A percentile compares a stretch with the other conserved stretches of the same genome.
These are phyloP conservation scores for Hedya salicella DNA, from an alignment of 2,888 invertebrate species.

Conservation along the genomic window DNA sequence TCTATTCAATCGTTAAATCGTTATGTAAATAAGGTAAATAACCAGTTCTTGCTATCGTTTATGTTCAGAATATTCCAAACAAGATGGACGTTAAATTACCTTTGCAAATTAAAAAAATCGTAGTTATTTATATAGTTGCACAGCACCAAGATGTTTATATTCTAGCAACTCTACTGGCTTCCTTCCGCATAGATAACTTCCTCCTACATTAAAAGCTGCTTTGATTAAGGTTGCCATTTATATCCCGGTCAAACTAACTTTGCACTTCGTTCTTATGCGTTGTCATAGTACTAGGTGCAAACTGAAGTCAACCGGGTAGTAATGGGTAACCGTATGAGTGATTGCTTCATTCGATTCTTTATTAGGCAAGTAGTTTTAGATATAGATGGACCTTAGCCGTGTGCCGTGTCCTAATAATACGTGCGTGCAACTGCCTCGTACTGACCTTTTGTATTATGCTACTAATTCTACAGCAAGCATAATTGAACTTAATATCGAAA, in stretches of 20 bases:
- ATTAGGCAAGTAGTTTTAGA: conserved; percentile 29
- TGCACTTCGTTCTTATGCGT: neutral
- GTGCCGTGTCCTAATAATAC: conserved; percentile 38
- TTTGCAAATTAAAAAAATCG: neutral
- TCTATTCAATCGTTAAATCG: conserved; percentile 1
- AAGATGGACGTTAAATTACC: too few species aligned
- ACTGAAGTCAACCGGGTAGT: too few species aligned
- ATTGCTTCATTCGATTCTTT: conserved; percentile 15
- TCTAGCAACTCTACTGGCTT: conserved; percentile 1
- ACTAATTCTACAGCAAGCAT: conserved; percentile 12
- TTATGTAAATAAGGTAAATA: conserved; percentile 4
- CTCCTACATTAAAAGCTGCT: conserved; percentile 7
- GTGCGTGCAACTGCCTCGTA: conserved; percentile 35
- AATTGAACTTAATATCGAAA: conserved; percentile 18
- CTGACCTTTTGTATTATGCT: conserved; percentile 30
- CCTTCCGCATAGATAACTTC: conserved; percentile 35
- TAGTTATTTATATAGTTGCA: neutral
- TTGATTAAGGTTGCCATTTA: conserved; percentile 2
- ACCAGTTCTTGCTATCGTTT: neutral
- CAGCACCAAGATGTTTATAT: neutral
- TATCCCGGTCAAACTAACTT: too few species aligned
- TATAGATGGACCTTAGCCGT: conserved; percentile 43
- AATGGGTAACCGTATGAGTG: too few species aligned
- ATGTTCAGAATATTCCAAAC: neutral
- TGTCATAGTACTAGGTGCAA: too few species aligned